Evolutionary conservation across 2,888 invertebrate genomes (phyloP).

Genomic region (Mycalesis mineus): DNA sequence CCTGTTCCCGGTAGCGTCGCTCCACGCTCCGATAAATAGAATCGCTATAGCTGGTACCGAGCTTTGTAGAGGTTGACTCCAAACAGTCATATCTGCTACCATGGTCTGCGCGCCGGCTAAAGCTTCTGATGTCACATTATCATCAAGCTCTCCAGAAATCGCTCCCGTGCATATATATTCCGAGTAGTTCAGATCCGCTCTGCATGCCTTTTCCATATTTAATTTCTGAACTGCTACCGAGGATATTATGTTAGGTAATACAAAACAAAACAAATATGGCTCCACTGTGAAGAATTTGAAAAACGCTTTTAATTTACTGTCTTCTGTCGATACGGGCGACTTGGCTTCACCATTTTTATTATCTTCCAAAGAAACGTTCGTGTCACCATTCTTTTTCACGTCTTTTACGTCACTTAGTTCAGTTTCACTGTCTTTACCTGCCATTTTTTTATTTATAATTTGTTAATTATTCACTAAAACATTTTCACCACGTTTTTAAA

Average conservation of each 20-base stretch:
- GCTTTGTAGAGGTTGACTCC: slow-evolving; percentile 76
- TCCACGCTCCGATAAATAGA: slow-evolving; percentile 80
- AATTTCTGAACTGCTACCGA: slow-evolving; percentile 74
- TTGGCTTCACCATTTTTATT: background rate
- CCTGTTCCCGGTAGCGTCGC: slow-evolving; percentile 77
- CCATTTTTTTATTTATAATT: slow-evolving; percentile 24
- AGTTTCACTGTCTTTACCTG: slow-evolving; percentile 25
- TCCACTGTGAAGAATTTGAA: slow-evolving; percentile 78
- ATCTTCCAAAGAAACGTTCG: background rate
- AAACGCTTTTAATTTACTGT: slow-evolving; percentile 34
- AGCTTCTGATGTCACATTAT: slow-evolving; percentile 52
- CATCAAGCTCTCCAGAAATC: slow-evolving; percentile 45
- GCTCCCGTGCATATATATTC: slow-evolving; percentile 69
- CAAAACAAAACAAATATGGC: slow-evolving; percentile 80
- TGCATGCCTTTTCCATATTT: slow-evolving; percentile 78
- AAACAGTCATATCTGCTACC: slow-evolving; percentile 74
- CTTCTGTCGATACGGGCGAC: slow-evolving; percentile 26
- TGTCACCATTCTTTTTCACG: slow-evolving; percentile 15
- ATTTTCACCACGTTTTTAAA: slow-evolving; percentile 2
- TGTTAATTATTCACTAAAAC: background rate
- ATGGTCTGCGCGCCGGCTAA: slow-evolving; percentile 57
- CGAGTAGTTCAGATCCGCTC: slow-evolving; percentile 67
- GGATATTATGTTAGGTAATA: slow-evolving; percentile 80
- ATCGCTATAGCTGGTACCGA: slow-evolving; percentile 76
- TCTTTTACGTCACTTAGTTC: slow-evolving; percentile 19